Conservation (phyloP, 2,113 vertebrate species). For the Platysteira castanea region DNA sequence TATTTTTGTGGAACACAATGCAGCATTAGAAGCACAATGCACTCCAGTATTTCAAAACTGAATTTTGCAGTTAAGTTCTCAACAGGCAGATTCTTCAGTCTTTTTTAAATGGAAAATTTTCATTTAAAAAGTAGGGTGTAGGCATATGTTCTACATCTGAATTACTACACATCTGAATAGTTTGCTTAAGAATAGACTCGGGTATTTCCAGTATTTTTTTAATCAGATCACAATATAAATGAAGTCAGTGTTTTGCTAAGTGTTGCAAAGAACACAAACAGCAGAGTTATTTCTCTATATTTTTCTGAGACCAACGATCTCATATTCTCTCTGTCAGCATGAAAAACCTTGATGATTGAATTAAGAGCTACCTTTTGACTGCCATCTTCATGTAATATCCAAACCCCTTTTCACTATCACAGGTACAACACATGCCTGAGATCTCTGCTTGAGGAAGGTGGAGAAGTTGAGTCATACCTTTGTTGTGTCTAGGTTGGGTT, state of each 20-base stretch:
- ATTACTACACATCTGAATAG: neutral
- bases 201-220: neutral
- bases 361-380: conserved; percentile 43
- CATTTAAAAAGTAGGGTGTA: neutral
- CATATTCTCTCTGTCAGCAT: conserved; percentile 12
- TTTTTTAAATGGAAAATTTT: neutral
- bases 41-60: neutral
- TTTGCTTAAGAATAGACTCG: neutral
- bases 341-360: conserved; percentile 55
- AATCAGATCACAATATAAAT: neutral
- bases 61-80: neutral
- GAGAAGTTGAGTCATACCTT: conserved; percentile 59
- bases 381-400: conserved; percentile 54
- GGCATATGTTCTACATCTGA: neutral
- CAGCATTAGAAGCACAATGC: neutral
- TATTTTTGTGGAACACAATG: neutral
- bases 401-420: conserved; percentile 53
- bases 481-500: neutral
- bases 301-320: neutral
- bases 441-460: conserved; percentile 39
- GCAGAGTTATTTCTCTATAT: neutral
- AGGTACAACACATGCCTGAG: conserved; percentile 5
- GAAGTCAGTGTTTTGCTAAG: neutral
- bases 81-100: neutral
- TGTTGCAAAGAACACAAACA: neutral